A percentile compares a stretch with the other conserved stretches of the same genome.
Evolutionary conservation across 2,888 invertebrate species (phyloP).

Genomic region (Neoaliturus tenellus): DNA sequence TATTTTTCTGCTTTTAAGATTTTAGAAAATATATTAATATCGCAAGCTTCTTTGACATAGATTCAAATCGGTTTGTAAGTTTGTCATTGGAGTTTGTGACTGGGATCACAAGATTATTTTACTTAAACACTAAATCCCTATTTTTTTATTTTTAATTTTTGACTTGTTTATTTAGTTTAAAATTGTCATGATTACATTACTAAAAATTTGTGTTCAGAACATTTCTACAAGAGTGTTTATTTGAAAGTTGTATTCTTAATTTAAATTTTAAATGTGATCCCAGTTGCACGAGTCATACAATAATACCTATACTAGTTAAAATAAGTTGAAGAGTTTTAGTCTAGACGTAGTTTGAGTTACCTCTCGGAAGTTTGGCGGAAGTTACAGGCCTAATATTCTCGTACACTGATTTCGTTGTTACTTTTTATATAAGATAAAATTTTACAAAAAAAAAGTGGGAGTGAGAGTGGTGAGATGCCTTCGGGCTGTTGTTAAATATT

Average conservation of each 20-base stretch:
- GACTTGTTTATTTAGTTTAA: too few species aligned
- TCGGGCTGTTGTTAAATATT: slow-evolving; percentile 23
- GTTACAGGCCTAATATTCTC: slow-evolving; percentile 50
- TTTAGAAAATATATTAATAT: slow-evolving; percentile 48
- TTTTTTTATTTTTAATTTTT: background rate
- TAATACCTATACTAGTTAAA: slow-evolving; percentile 13
- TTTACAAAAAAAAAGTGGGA: slow-evolving; percentile 14
- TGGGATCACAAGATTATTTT: background rate
- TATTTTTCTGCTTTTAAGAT: slow-evolving; percentile 33
- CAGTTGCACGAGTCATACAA: slow-evolving; percentile 1
- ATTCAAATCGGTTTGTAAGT: background rate
- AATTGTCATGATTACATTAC: too few species aligned
- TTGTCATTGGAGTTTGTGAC: slow-evolving; percentile 11
- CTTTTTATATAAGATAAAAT: slow-evolving; percentile 46
- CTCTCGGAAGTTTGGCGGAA: slow-evolving; percentile 17
- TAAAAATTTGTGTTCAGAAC: background rate
- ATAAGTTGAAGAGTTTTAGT: slow-evolving; percentile 36
- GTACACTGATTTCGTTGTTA: slow-evolving; percentile 43
- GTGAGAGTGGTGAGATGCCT: slow-evolving; percentile 19
- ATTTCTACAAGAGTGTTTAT: background rate
- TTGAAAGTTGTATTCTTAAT: too few species aligned
- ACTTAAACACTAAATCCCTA: background rate
- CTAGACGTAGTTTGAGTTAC: slow-evolving; percentile 27
- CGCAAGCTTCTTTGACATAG: slow-evolving; percentile 47
- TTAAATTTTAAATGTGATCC: background rate